Base-by-base conservation (phyloP, 2,888 invertebrate genomes). In the Leptinotarsa peninsularis region DNA sequence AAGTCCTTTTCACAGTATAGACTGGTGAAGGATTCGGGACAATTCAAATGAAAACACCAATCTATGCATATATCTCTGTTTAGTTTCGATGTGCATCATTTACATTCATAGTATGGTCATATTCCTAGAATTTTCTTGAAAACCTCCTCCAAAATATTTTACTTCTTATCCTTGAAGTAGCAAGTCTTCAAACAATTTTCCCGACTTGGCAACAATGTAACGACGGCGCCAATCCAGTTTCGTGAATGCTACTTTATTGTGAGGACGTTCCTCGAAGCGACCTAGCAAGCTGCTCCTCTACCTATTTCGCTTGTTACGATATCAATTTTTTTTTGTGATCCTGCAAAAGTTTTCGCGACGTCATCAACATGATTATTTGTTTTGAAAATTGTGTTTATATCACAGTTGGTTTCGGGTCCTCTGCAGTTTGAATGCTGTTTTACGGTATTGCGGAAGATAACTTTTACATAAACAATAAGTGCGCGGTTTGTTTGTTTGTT, bases 191-290 rank as follows among this genome's bases (percentile, higher is more conserved):
- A 54, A 52, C n/a, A 60, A 60, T 33, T 49, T 13, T 10, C n/a
- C n/a, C 15, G 60, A 70, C 21, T 10, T 66, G 75, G 71, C 77
- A 77, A 72, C 77, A 4, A n/a, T 23, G 77, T 75, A 82, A 81
- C 79, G 81, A 81, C 85, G 85, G 83, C 84, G 84, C 83, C 84
- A 82, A 81, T 84, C 83, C 84, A 85, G 84, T 84, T 83, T 81
- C 80, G 81, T 80, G 79, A 80, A 75, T 82, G 82, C 83, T 79
- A 81, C 79, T 79, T 82, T 79, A 78, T 81, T 69, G 82, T 76
- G 78, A 81, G 81, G 82, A 80, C 79, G 82, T 80, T 79, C 76
- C 76, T 72, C 76, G 77, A 69, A 71, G 73, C 60, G 73, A 71
- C 67, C 69, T 69, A 75, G 74, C 67, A 67, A 72, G 71, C 52